Conservation (phyloP, 1,140 invertebrate genomes). For the Eupeodes corollae region DNA sequence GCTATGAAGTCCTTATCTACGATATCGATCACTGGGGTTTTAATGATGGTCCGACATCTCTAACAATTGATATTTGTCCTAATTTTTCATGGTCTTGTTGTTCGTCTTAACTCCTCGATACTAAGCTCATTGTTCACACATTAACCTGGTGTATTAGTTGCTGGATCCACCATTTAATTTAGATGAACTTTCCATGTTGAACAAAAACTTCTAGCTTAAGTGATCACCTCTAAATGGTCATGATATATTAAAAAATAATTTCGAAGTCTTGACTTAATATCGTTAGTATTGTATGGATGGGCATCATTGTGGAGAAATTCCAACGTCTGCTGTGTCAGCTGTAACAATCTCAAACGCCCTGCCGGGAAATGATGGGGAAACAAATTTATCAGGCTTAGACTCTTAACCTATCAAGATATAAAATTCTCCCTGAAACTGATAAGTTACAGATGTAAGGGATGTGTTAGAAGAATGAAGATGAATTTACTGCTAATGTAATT, state of each 20-base stretch:
- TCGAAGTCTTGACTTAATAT: conserved; percentile 38
- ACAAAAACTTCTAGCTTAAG: conserved; percentile 18
- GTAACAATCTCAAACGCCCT: conserved; percentile 50
- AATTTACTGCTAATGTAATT: too few species aligned
- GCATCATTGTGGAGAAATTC: conserved; percentile 40
- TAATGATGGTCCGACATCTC: too few species aligned
- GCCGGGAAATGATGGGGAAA: too few species aligned
- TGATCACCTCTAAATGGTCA: conserved; percentile 39
- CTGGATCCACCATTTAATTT: conserved; percentile 38
- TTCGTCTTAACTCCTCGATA: conserved; percentile 21
- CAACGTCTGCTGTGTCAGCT: conserved; percentile 45
- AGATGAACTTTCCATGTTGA: conserved; percentile 37
- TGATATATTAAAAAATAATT: conserved; percentile 38
- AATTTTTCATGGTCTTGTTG: not conserved
- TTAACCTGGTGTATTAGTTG: conserved; percentile 38
- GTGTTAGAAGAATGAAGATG: too few species aligned
- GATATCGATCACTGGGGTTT: too few species aligned
- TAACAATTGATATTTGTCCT: too few species aligned
- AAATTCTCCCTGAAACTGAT: too few species aligned
- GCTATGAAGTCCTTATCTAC: conserved; percentile 44
- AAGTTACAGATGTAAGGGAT: too few species aligned
- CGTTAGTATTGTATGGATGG: conserved; percentile 40
- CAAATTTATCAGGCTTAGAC: too few species aligned
- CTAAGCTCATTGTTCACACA: conserved; percentile 15
- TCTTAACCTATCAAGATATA: too few species aligned